phyloP scores from a whole-genome alignment of 2,797 vertebrate genomes.

The Pipistrellus kuhlii region DNA sequence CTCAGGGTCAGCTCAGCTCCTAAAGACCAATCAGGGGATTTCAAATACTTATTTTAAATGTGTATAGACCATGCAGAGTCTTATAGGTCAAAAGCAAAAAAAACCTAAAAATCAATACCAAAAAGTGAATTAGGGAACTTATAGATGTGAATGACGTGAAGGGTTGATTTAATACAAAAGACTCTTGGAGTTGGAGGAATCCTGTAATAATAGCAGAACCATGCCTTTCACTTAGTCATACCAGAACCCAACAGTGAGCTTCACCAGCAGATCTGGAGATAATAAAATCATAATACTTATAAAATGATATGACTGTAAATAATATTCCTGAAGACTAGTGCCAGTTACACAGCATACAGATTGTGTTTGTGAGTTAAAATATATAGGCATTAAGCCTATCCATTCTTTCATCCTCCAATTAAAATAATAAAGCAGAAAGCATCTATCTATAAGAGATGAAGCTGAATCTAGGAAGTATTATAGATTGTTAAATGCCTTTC shows the following conservation, averaged over 20 bases:
- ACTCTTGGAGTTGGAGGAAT: constrained; percentile 55
- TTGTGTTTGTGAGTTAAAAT: background rate
- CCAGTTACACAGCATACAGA: background rate
- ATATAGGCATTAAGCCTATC: background rate
- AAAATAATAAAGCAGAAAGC: constrained; percentile 38
- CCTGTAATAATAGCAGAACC: constrained; percentile 66
- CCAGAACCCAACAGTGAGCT: constrained; percentile 45
- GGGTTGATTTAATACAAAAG: constrained; percentile 76
- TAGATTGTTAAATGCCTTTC: background rate
- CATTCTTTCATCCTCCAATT: background rate
- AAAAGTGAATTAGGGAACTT: constrained; percentile 81
- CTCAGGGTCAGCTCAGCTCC: constrained; percentile 14
- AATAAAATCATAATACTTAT: constrained; percentile 72
- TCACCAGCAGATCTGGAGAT: constrained; percentile 59
- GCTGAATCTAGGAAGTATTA: background rate
- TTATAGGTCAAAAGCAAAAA: constrained; percentile 81
- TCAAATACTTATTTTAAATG: constrained; percentile 77
- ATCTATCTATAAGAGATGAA: constrained; percentile 23
- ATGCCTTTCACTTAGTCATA: constrained; percentile 59
- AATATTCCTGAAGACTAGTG: background rate
- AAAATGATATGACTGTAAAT: constrained; percentile 47
- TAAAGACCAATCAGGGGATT: constrained; percentile 76
- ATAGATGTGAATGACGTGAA: constrained; percentile 77
- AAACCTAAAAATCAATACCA: constrained; percentile 82
- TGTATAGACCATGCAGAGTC: constrained; percentile 67